Evolutionary conservation across 2,888 invertebrate species (phyloP).

Genomic region (Tetramorium bicarinatum): DNA sequence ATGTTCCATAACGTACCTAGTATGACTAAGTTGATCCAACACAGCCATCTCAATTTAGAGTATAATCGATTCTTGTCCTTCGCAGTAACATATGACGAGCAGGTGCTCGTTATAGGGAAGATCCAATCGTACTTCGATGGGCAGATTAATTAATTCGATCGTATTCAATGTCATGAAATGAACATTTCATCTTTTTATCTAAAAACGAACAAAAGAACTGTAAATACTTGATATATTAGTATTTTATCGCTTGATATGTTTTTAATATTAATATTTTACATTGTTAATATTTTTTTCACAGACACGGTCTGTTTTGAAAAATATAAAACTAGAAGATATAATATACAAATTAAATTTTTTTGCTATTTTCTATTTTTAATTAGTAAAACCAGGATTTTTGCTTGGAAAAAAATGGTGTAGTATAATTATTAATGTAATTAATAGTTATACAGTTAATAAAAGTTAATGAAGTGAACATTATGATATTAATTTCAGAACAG

Average conservation of each 20-base stretch:
- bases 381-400: background rate
- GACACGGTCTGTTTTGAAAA: background rate
- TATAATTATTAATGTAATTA: background rate
- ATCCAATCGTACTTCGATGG: constrained; percentile 31
- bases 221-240: background rate
- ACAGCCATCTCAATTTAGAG: constrained; percentile 49
- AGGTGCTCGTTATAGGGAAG: constrained; percentile 42
- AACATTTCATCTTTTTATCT: constrained; percentile 14
- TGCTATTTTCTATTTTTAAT: background rate
- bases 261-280: background rate
- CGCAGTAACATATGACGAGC: constrained; percentile 1
- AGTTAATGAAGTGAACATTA: background rate
- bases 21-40: constrained; percentile 47
- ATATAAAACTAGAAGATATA: background rate
- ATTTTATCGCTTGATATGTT: background rate
- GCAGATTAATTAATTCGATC: constrained; percentile 23
- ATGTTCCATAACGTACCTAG: constrained; percentile 33
- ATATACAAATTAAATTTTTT: background rate
- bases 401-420: background rate
- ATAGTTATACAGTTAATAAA: background rate
- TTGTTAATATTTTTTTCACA: background rate
- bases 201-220: background rate
- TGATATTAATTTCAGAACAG: background rate
- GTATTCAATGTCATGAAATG: background rate
- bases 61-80: constrained; percentile 57